Evolutionary conservation across 2,113 vertebrate species (phyloP).

Genomic region (Notiomystis cincta): DNA sequence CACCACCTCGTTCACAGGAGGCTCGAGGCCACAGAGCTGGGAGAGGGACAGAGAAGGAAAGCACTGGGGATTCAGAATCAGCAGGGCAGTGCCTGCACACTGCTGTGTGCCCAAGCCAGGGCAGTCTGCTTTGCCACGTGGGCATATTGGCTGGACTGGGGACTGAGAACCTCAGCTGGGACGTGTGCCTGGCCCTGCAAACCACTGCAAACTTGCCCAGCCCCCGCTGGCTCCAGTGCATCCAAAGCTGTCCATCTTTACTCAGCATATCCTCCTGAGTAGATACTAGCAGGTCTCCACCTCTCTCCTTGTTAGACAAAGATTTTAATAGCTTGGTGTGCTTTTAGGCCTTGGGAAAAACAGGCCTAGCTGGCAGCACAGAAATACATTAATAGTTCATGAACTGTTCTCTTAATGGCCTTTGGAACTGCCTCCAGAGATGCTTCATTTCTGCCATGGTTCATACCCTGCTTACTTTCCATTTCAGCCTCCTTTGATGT

Average conservation of each 20-base stretch:
- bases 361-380: neutral
- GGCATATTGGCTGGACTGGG: rapidly evolving
- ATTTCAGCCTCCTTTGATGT: slow-evolving; percentile 18
- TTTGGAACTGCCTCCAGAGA: neutral
- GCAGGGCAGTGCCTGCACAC: neutral
- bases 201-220: neutral
- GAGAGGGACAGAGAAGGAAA: neutral
- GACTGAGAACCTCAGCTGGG: neutral
- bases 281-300: neutral
- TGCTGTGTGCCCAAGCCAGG: neutral
- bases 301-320: neutral
- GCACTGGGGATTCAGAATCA: neutral
- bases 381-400: slow-evolving; percentile 6
- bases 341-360: slow-evolving; percentile 1
- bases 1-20: neutral
- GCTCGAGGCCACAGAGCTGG: neutral
- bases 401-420: slow-evolving; percentile 1
- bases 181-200: neutral
- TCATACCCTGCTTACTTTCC: neutral
- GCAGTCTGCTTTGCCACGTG: neutral
- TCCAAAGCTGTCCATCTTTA: neutral
- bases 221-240: neutral
- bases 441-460: neutral
- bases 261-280: neutral
- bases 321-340: neutral